Base-by-base conservation (phyloP, 2,113 vertebrate genomes). In the Glaucomys volans region DNA sequence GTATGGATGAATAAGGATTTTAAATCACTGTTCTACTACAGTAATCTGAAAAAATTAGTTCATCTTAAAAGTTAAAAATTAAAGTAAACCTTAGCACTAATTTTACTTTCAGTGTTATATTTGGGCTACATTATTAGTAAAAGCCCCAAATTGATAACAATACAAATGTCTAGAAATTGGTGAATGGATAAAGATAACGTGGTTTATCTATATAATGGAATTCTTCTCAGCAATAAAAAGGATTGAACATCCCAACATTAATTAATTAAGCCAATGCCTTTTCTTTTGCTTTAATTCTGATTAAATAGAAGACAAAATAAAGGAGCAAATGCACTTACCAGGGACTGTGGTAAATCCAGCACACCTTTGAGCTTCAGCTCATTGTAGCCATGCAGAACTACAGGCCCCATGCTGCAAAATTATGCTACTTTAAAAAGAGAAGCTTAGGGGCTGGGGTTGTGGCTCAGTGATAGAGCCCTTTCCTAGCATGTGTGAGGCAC, bases 41-140 rank as follows among this genome's bases (percentile, higher is more conserved):
- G 54, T 90, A 72, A 85, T 57, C 67, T 82, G 67, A 37, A 66
- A 66, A 85, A 76, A 28, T 62, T 62, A 57, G 47, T 52, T 79
- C 37, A 93, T 82, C 59, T 54, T 87, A 37, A 95, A 76, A 77
- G 52, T 84, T 62, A 86, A 86, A 96, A 94, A 42, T 69, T 86
- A 37, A 52, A 62, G 84, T n/a, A 57, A 76, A 28, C 17, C 44
- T 87, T 64, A 75, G 37, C 17, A 28, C 32, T 50, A 22, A 62
- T 35, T 54, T 20, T 89, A 72, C 54, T 54, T 72, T 82, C 52
- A 62, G n/a, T 59, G 52, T 84, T n/a, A 26, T 52, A 24, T 72
- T 92, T 92, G 32, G 28, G 57, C 59, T 75, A 6, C 30, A 37
- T 76, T 69, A 69, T 82, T 57, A 3, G 35, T 79, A 79, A 74